A percentile compares a stretch with the other conserved stretches of the same genome.
Evolutionary conservation across 1,140 invertebrate genomes (phyloP).

Genomic region (Temnothorax nylanderi): DNA sequence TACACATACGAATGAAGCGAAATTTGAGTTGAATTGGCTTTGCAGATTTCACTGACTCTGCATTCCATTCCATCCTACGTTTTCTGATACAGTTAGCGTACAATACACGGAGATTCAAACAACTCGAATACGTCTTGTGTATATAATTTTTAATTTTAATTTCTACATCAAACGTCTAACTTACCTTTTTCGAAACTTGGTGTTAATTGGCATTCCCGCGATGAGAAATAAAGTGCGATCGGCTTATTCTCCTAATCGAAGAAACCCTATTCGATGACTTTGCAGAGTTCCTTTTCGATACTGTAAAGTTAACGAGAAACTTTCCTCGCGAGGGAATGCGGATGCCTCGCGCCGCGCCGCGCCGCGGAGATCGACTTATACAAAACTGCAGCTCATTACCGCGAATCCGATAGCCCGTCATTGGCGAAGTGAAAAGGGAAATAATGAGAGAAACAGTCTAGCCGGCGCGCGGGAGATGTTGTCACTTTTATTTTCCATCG

Average conservation of each 20-base stretch:
- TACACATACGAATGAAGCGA: slow-evolving; percentile 23
- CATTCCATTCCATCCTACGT: background rate
- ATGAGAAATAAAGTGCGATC: slow-evolving; percentile 5
- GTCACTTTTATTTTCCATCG: slow-evolving; percentile 62
- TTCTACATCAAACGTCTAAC: background rate
- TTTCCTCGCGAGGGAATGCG: background rate
- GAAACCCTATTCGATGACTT: background rate
- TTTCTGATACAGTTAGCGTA: slow-evolving; percentile 2
- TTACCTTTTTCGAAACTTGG: background rate
- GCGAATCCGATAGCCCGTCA: slow-evolving; percentile 40
- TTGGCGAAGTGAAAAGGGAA: slow-evolving; percentile 27
- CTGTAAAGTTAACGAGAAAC: slow-evolving; percentile 30
- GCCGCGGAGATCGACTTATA: slow-evolving; percentile 3
- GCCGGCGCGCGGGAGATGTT: background rate
- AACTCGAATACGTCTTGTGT: background rate
- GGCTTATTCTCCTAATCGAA: background rate
- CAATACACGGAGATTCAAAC: background rate
- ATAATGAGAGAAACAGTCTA: slow-evolving; percentile 44
- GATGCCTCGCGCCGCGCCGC: background rate
- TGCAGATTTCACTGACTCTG: slow-evolving; percentile 38
- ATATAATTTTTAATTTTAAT: slow-evolving; percentile 8
- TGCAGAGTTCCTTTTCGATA: background rate
- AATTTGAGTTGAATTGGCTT: slow-evolving; percentile 10
- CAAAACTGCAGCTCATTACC: slow-evolving; percentile 43
- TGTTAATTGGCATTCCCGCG: background rate